These are phyloP conservation scores for Andrena hattorfiana DNA, from an alignment of 2,888 invertebrate species.

Conservation along the genomic window DNA sequence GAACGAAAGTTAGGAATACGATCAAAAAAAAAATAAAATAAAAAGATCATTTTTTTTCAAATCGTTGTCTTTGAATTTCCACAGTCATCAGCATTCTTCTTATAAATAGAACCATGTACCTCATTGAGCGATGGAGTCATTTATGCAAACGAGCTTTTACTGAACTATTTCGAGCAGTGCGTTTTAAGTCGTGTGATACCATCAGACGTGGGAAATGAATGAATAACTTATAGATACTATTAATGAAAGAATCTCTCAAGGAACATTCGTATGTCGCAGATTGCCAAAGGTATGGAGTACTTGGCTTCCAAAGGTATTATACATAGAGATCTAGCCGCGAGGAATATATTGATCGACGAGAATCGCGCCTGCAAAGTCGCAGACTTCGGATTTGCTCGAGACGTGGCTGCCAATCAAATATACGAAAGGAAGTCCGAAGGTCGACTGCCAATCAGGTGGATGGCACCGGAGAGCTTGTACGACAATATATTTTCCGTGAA, in stretches of 20 bases:
- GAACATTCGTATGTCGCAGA: slow-evolving; percentile 85
- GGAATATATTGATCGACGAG: slow-evolving; percentile 94
- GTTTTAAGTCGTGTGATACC: not conserved
- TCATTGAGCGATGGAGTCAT: too few species aligned
- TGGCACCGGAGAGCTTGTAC: slow-evolving; percentile 97
- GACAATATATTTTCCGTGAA: slow-evolving; percentile 97
- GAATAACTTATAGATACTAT: not conserved
- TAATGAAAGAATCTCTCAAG: not conserved
- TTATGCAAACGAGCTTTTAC: not conserved
- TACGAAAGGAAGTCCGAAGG: slow-evolving; percentile 95
- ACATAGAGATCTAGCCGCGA: slow-evolving; percentile 95
- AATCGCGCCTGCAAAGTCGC: slow-evolving; percentile 96
- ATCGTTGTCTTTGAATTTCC: too few species aligned
- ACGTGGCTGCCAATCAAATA: slow-evolving; percentile 94
- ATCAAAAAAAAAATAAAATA: too few species aligned
- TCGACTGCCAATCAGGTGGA: slow-evolving; percentile 92
- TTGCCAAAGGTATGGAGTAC: slow-evolving; percentile 85
- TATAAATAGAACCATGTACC: too few species aligned
- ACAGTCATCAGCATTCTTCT: too few species aligned
- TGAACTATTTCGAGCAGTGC: not conserved
- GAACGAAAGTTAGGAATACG: too few species aligned
- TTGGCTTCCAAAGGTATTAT: slow-evolving; percentile 87
- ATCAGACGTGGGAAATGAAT: not conserved
- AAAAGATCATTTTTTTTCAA: too few species aligned
- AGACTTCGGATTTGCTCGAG: slow-evolving; percentile 97